Percentiles rank a stretch among this genome's conserved stretches.
Evolutionary conservation across 1,140 invertebrate species (phyloP).

Genomic region (Ceratina calcarata): DNA sequence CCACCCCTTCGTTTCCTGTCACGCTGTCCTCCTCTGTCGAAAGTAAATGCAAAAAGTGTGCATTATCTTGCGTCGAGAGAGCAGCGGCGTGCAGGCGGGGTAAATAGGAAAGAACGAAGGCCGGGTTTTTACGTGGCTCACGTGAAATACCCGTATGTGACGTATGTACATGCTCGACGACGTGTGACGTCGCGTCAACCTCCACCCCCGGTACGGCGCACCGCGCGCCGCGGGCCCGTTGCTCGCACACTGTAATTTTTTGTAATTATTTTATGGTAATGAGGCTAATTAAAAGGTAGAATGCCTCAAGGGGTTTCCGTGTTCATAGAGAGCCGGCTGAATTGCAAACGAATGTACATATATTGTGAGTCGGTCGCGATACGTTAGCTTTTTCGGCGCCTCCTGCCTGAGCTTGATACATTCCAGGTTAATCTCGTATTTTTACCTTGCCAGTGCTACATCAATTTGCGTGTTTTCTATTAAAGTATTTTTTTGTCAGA

Average conservation of each 20-base stretch:
- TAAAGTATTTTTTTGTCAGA: too few relatives aligned
- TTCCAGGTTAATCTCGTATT: slow-evolving; percentile 7
- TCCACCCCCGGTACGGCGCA: not conserved
- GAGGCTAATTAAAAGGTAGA: slow-evolving; percentile 56
- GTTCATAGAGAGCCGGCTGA: slow-evolving; percentile 29
- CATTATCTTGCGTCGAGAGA: slow-evolving; percentile 47
- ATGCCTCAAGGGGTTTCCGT: slow-evolving; percentile 40
- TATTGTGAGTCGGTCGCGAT: slow-evolving; percentile 17
- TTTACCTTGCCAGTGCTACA: not conserved
- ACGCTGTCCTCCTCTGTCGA: not conserved
- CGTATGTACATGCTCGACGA: slow-evolving; percentile 37
- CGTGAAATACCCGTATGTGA: slow-evolving; percentile 10
- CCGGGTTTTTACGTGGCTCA: slow-evolving; percentile 22
- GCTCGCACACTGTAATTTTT: slow-evolving; percentile 43
- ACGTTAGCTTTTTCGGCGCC: not conserved
- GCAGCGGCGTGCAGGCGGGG: not conserved
- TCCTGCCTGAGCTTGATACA: too few relatives aligned
- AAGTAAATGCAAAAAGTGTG: slow-evolving; percentile 33
- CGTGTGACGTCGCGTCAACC: slow-evolving; percentile 10
- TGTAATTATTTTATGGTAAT: slow-evolving; percentile 55
- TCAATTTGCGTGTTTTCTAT: too few relatives aligned
- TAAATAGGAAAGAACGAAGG: slow-evolving; percentile 27
- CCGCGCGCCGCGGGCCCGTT: not conserved
- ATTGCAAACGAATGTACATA: slow-evolving; percentile 31
- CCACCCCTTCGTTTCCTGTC: not conserved